A percentile compares a stretch with the other conserved stretches of the same genome.
These are phyloP conservation scores for Scolopax bukidnonensis DNA, from an alignment of 2,797 vertebrate species.

Conservation along the genomic window DNA sequence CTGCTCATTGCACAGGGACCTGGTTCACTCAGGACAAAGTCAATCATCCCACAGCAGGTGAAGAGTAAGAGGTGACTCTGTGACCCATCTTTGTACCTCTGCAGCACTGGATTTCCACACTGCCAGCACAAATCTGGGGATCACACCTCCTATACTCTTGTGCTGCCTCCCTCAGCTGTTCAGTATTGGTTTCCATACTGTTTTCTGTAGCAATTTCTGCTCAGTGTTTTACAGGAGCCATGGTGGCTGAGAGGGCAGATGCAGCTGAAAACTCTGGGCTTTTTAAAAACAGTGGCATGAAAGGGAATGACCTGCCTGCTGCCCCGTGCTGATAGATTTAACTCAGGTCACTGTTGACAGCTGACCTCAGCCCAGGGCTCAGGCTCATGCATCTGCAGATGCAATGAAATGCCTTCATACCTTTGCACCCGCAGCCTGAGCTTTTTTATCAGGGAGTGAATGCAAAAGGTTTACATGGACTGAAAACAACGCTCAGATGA, in stretches of 20 bases:
- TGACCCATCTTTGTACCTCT: neutral
- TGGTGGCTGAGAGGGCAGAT: neutral
- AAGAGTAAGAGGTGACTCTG: neutral
- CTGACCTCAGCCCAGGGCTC: neutral
- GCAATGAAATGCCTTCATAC: neutral
- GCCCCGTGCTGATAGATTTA: neutral
- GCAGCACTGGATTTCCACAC: neutral
- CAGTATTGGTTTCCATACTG: neutral
- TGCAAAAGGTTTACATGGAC: neutral
- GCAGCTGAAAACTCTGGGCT: neutral
- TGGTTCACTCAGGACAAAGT: neutral
- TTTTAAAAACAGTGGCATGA: neutral
- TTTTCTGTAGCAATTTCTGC: neutral
- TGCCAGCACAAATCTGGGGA: neutral
- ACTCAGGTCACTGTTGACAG: neutral
- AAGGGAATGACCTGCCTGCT: neutral
- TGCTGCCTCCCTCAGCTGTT: neutral
- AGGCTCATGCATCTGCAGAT: neutral
- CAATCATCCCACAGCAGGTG: neutral
- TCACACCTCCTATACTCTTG: neutral
- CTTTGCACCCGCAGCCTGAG: neutral
- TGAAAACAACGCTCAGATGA: neutral
- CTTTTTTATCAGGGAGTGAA: fast-evolving
- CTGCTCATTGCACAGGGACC: neutral
- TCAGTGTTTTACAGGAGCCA: neutral